Base-by-base conservation (phyloP, 2,113 vertebrate species). In the Chitala chitala region DNA sequence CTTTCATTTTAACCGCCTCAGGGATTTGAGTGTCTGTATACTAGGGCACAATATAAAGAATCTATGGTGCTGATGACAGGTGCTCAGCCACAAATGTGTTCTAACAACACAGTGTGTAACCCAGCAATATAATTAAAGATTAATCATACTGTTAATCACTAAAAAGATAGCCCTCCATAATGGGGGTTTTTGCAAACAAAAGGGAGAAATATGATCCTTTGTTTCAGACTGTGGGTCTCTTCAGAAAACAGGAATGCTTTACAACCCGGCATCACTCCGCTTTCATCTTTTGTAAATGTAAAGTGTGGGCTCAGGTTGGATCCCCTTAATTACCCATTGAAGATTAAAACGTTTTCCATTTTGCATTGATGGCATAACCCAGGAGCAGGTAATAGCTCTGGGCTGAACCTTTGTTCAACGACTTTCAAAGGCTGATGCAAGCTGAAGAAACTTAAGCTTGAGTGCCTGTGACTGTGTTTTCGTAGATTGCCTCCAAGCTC, bases 261-360 rank as follows among this genome's bases (percentile, higher is more conserved):
- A 68, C 42, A 29, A n/a, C 56, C 15, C 40, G 40, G 64, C 64
- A 17, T 68, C 48, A 31, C 13, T 33, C 48, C 4, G 15, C 68
- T 69, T 69, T 69, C 29, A 69, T 69, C 48, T 53, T 69, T 29
- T 31, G 24, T 69, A 48, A 69, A 69, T 69, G 44, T 69, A 22
- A 31, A 69, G 66, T 20, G 61, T 20, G 20, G 40, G 38, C 42
- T 89, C 89, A 88, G 83, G 88, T 84, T 87, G 84, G 82, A 84
- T 82, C 86, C 86, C 86, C 86, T 92, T 88, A 89, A 91, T 89
- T 89, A 88, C 92, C 89, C 84, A 79, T 89, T 91, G 88, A 89
- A 69, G 24, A 50, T 69, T 69, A 50, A 50, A 69, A 33, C 88
- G 86, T 81, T 86, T 88, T 89, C 86, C 86, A 78, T 78, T 85